Percentiles rank a stretch among this genome's conserved stretches.
Evolutionary conservation across 1,140 invertebrate species (phyloP).

Genomic region (Zaprionus davidi): DNA sequence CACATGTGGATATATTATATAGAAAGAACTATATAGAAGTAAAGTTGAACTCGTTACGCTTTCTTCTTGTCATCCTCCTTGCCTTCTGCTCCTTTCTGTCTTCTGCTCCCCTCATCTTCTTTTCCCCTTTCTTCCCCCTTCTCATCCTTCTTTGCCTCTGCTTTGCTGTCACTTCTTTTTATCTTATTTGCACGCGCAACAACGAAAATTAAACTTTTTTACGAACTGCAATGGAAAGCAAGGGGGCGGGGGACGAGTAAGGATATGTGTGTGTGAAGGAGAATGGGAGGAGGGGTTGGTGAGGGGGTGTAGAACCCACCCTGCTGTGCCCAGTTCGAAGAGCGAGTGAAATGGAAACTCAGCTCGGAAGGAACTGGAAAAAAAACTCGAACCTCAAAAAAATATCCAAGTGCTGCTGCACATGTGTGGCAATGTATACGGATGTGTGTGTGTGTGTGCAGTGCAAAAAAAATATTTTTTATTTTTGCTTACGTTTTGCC

Average conservation of each 20-base stretch:
- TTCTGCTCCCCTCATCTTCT: not conserved
- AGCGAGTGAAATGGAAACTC: constrained; percentile 8
- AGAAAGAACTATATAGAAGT: too few relatives aligned
- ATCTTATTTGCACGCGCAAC: constrained; percentile 18
- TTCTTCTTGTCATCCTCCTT: not conserved
- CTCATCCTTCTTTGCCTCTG: not conserved
- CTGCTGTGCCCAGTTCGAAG: not conserved
- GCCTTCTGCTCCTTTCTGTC: not conserved
- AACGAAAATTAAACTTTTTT: constrained; percentile 22
- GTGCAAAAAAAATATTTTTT: constrained; percentile 16
- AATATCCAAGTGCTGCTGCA: constrained; percentile 1
- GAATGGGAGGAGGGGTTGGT: too few relatives aligned
- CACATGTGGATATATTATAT: not conserved
- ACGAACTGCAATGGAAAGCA: too few relatives aligned
- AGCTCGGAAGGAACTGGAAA: constrained; percentile 10
- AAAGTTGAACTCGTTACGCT: too few relatives aligned
- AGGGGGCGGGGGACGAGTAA: too few relatives aligned
- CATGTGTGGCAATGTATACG: not conserved
- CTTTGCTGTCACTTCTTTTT: not conserved
- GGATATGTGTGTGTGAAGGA: not conserved
- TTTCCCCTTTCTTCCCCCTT: too few relatives aligned
- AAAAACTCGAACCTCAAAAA: constrained; percentile 5
- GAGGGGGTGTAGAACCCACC: not conserved
- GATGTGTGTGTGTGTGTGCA: not conserved
- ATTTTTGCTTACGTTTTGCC: constrained; percentile 16